These are phyloP conservation scores for Cecidostiba fungosa DNA, from an alignment of 2,888 invertebrate genomes.

Conservation along the genomic window DNA sequence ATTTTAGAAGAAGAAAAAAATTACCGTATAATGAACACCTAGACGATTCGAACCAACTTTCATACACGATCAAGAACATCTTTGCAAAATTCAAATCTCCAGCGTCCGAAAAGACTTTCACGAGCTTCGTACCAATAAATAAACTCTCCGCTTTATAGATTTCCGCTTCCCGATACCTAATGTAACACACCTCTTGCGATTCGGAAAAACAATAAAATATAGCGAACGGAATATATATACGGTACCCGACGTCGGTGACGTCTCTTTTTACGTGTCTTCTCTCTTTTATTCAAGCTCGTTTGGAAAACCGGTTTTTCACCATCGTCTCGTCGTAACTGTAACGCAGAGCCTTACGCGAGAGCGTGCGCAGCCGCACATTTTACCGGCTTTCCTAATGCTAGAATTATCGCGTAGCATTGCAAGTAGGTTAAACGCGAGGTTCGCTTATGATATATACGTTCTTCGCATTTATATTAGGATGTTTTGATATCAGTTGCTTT, in stretches of 20 bases:
- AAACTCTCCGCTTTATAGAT: neutral
- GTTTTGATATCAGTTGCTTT: neutral
- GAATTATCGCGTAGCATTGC: slow-evolving; percentile 62
- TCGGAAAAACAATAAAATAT: slow-evolving; percentile 10
- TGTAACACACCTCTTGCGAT: neutral
- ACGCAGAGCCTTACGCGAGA: slow-evolving; percentile 48
- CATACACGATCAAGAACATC: too few species aligned
- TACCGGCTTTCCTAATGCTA: slow-evolving; percentile 70
- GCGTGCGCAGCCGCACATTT: slow-evolving; percentile 55
- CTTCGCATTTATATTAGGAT: neutral
- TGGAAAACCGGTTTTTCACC: slow-evolving; percentile 69
- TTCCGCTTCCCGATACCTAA: neutral
- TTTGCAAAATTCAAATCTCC: too few species aligned
- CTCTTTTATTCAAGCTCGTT: slow-evolving; percentile 29
- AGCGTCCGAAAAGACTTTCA: neutral
- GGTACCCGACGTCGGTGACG: neutral
- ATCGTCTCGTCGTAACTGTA: slow-evolving; percentile 70
- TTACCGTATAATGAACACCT: too few species aligned
- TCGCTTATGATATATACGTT: neutral
- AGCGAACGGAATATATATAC: neutral
- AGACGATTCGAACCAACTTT: too few species aligned
- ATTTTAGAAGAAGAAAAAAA: too few species aligned
- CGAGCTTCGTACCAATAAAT: neutral
- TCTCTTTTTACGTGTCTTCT: neutral
- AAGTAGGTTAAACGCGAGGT: slow-evolving; percentile 71